A percentile compares a stretch with the other conserved stretches of the same genome.
Conservation (phyloP, 1,140 invertebrate species). For the Glossosoma conforme region DNA sequence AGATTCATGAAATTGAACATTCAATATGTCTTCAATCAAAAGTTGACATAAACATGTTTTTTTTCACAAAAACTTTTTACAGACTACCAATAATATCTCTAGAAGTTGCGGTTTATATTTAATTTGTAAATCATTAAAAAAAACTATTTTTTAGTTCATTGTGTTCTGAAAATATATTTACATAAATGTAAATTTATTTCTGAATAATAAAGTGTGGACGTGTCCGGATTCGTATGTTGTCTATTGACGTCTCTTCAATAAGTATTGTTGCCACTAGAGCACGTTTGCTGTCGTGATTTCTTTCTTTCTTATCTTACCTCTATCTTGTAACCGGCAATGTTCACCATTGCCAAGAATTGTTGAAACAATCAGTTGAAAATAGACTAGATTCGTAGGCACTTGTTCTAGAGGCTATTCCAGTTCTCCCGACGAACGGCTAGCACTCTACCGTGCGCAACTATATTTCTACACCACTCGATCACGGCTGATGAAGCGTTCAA, state of each 20-base stretch:
- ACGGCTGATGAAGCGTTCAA: constrained; percentile 2
- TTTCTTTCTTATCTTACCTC: constrained; percentile 28
- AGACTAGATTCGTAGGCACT: constrained; percentile 26
- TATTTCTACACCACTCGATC: constrained; percentile 19
- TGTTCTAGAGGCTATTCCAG: constrained; percentile 9
- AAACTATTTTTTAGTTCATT: too few relatives aligned
- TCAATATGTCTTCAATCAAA: too few relatives aligned
- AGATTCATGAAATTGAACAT: too few relatives aligned
- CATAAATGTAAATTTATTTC: too few relatives aligned
- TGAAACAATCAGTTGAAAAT: constrained; percentile 31
- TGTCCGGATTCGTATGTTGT: background rate
- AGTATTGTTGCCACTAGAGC: constrained; percentile 27
- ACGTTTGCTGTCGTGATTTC: constrained; percentile 29
- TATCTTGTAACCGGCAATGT: constrained; percentile 25
- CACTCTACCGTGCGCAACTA: constrained; percentile 25
- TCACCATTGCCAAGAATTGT: constrained; percentile 29
- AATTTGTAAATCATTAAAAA: too few relatives aligned
- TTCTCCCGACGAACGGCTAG: constrained; percentile 2
- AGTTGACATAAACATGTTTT: too few relatives aligned
- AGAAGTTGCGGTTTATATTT: too few relatives aligned
- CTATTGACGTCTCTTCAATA: background rate
- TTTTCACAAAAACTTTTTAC: too few relatives aligned
- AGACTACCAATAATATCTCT: too few relatives aligned
- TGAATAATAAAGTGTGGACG: too few relatives aligned
- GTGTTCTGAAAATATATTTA: too few relatives aligned